Conservation (phyloP, 2,888 invertebrate genomes). For the Drosophila niveifrons region DNA sequence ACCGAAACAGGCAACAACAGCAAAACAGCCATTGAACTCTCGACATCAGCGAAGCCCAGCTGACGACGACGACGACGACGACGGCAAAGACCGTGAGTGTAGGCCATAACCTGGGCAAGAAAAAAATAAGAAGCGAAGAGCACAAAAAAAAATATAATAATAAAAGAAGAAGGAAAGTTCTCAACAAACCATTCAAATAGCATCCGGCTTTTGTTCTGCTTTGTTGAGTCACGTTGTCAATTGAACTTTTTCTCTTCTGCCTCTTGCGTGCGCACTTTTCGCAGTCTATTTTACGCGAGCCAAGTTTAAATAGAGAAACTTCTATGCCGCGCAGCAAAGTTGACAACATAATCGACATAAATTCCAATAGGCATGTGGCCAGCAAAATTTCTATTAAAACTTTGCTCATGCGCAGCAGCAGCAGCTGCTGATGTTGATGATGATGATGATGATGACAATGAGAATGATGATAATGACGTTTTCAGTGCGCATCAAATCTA, state of each 20-base stretch:
- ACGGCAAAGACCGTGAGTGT: slow-evolving; percentile 21
- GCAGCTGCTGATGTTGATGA: background rate
- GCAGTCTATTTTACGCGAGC: slow-evolving; percentile 67
- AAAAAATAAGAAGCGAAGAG: slow-evolving; percentile 23
- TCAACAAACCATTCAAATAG: slow-evolving; percentile 8
- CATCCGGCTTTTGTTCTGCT: slow-evolving; percentile 31
- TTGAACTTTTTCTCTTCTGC: slow-evolving; percentile 52
- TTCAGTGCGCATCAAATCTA: slow-evolving; percentile 24
- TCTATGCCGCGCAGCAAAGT: slow-evolving; percentile 60
- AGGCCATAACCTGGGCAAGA: slow-evolving; percentile 62
- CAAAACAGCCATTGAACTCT: slow-evolving; percentile 10
- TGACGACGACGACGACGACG: slow-evolving; percentile 29
- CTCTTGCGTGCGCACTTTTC: slow-evolving; percentile 38
- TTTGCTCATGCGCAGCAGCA: slow-evolving; percentile 56
- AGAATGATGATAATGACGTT: background rate
- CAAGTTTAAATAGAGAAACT: slow-evolving; percentile 78
- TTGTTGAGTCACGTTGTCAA: slow-evolving; percentile 77
- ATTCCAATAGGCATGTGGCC: slow-evolving; percentile 72
- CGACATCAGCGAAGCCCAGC: slow-evolving; percentile 31
- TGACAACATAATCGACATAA: slow-evolving; percentile 80
- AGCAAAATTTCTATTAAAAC: slow-evolving; percentile 75
- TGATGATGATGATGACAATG: background rate
- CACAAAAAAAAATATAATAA: background rate
- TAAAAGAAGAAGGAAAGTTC: background rate
- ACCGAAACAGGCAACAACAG: background rate